These are phyloP conservation scores for Barnardius zonarius DNA, from an alignment of 2,113 vertebrate species.

Conservation along the genomic window DNA sequence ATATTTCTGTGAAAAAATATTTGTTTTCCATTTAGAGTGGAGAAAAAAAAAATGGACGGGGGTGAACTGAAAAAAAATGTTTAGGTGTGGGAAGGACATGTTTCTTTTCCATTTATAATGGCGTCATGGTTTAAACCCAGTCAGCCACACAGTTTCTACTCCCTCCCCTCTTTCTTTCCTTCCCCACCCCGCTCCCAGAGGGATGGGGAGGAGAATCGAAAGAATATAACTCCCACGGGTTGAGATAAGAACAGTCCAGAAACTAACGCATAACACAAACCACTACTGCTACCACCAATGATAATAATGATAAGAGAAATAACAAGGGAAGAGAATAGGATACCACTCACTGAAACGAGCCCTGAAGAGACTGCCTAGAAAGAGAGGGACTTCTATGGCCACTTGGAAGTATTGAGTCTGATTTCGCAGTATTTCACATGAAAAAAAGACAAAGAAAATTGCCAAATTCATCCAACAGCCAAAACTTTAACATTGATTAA, in stretches of 20 bases:
- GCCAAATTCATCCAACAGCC: background rate
- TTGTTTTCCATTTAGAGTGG: background rate
- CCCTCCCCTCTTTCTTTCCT: too few relatives aligned
- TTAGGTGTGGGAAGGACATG: background rate
- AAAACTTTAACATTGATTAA: background rate
- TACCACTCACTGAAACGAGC: too few relatives aligned
- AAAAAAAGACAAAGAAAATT: background rate
- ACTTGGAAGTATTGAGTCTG: background rate
- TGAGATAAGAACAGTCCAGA: too few relatives aligned
- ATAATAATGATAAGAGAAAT: too few relatives aligned
- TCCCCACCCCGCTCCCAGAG: too few relatives aligned
- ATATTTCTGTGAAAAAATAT: background rate
- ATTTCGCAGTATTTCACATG: background rate
- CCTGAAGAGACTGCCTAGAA: background rate
- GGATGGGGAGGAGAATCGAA: too few relatives aligned
- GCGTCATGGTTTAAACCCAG: too few relatives aligned
- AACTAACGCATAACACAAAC: too few relatives aligned
- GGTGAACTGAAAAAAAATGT: background rate
- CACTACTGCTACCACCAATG: too few relatives aligned
- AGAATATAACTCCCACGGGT: too few relatives aligned
- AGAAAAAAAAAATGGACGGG: background rate
- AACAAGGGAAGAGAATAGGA: too few relatives aligned
- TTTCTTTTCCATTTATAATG: background rate
- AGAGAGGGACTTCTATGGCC: background rate
- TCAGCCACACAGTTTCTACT: too few relatives aligned